A percentile compares a stretch with the other conserved stretches of the same genome.
These are phyloP conservation scores for Loriculus beryllinus DNA, from an alignment of 2,797 vertebrate genomes.

Conservation along the genomic window DNA sequence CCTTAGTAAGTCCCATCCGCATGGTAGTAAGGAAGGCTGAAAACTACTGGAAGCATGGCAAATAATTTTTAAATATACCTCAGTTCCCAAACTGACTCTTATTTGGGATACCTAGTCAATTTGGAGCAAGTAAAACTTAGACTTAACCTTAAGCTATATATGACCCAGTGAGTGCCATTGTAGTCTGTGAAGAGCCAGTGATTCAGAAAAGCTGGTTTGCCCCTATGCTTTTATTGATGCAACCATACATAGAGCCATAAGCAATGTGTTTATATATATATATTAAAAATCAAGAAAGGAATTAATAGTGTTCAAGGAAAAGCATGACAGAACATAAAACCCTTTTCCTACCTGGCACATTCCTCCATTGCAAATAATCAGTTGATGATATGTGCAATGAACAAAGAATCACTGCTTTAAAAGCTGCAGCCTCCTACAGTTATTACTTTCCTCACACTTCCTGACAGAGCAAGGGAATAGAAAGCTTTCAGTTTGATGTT, in stretches of 20 bases:
- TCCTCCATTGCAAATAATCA: neutral
- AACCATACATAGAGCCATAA: neutral
- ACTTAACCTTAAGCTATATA: neutral
- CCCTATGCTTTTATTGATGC: neutral
- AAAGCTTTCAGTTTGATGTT: conserved; percentile 52
- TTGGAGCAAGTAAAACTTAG: neutral
- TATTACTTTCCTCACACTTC: conserved; percentile 14
- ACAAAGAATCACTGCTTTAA: conserved; percentile 33
- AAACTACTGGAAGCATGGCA: neutral
- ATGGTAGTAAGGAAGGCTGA: neutral
- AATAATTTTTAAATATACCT: neutral
- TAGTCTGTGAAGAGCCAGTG: neutral
- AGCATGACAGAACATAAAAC: neutral
- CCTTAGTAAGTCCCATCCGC: neutral
- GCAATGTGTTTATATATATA: neutral
- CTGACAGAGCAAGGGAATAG: conserved; percentile 44
- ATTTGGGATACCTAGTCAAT: neutral
- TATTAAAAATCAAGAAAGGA: neutral
- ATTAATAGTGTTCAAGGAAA: neutral
- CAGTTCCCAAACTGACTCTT: neutral
- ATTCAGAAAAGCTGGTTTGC: neutral
- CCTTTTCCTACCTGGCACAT: neutral
- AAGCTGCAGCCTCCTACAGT: conserved; percentile 30
- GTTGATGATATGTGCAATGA: conserved; percentile 3
- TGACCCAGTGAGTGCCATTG: neutral